phyloP scores from a whole-genome alignment of 2,888 invertebrate species.

The Drosophila falleni region DNA sequence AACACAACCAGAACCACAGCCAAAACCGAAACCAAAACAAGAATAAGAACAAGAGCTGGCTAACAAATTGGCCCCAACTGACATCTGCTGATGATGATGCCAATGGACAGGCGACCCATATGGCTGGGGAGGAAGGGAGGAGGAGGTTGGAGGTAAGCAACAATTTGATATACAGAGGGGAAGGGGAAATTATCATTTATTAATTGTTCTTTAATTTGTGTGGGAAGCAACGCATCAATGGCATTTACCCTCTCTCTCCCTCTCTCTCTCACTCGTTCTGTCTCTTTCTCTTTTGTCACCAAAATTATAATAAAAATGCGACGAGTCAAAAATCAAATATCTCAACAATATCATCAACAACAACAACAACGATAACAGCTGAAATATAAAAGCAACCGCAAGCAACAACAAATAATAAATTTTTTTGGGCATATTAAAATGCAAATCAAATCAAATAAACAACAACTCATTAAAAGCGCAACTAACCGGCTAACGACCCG shows the following conservation, averaged over 20 bases:
- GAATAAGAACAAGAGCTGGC: constrained; percentile 27
- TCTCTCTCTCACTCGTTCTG: not conserved
- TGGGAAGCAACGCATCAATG: constrained; percentile 67
- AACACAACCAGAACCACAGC: constrained; percentile 4
- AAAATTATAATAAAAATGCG: constrained; percentile 5
- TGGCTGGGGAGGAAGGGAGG: not conserved
- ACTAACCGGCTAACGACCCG: constrained; percentile 64
- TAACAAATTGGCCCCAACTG: constrained; percentile 52
- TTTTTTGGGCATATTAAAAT: constrained; percentile 61
- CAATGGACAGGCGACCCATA: constrained; percentile 36
- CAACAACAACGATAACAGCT: constrained; percentile 6
- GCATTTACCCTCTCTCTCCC: constrained; percentile 4
- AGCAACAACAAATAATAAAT: constrained; percentile 69
- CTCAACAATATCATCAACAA: not conserved
- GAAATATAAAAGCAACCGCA: constrained; percentile 35
- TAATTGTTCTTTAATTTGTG: constrained; percentile 78
- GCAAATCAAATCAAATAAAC: constrained; percentile 75
- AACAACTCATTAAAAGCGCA: constrained; percentile 77
- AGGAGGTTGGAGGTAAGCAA: not conserved
- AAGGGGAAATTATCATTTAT: constrained; percentile 67
- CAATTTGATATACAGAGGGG: not conserved
- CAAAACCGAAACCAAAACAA: not conserved
- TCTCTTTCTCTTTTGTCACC: not conserved
- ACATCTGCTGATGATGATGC: constrained; percentile 43
- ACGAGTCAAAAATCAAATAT: constrained; percentile 19